Evolutionary conservation across 2,888 invertebrate species (phyloP).

Genomic region (Metalampra italica): DNA sequence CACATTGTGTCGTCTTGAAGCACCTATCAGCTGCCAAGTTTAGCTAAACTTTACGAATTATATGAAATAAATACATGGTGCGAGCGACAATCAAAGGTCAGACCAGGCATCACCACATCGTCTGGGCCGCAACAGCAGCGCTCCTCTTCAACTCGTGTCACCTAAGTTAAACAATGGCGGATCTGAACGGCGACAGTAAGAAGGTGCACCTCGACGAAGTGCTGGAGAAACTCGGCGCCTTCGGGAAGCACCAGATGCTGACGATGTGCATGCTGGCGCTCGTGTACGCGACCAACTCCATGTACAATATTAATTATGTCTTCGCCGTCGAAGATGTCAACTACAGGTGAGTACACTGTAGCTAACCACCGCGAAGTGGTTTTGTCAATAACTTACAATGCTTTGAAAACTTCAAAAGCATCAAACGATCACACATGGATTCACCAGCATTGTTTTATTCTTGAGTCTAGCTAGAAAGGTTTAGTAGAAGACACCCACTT

Average conservation of each 20-base stretch:
- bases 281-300: constrained; percentile 68
- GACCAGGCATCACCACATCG: background rate
- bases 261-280: constrained; percentile 62
- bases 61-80: background rate
- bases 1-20: no score
- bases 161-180: background rate
- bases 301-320: constrained; percentile 69
- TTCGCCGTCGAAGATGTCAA: constrained; percentile 63
- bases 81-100: background rate
- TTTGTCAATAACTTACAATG: no score
- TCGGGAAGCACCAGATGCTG: constrained; percentile 66
- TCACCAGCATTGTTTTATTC: no score
- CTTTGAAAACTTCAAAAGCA: no score
- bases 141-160: background rate
- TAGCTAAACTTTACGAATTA: no score
- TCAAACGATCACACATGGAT: no score
- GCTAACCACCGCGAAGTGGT: background rate
- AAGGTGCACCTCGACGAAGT: constrained; percentile 61
- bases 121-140: background rate
- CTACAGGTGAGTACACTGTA: constrained; percentile 44
- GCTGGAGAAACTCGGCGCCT: constrained; percentile 60
- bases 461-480: no score
- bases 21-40: no score
- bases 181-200: background rate
- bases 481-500: no score